phyloP scores from a whole-genome alignment of 2,888 invertebrate species.

The Drosophila pseudotakahashii region DNA sequence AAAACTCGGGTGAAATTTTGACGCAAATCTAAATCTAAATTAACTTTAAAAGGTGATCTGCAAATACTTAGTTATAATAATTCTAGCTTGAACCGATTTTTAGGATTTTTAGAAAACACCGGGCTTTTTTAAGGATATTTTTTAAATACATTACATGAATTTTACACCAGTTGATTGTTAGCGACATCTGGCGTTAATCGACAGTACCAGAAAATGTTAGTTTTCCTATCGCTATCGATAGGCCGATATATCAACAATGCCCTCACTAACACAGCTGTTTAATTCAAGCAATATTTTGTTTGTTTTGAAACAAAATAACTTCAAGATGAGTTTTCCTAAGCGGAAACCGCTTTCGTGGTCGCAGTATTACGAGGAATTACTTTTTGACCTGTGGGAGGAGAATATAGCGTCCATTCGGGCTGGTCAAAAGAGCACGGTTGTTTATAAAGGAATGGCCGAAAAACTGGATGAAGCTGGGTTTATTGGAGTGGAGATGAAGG shows the following conservation, averaged over 20 bases:
- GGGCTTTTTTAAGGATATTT: too few species aligned
- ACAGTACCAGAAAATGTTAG: neutral
- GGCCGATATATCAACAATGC: neutral
- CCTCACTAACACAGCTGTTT: neutral
- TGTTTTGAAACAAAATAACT: neutral
- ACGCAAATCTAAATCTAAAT: too few species aligned
- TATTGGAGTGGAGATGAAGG: neutral
- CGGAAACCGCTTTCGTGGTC: conserved; percentile 2
- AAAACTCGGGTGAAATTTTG: too few species aligned
- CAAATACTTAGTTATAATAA: too few species aligned
- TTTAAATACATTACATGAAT: neutral
- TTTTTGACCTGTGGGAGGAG: conserved; percentile 1
- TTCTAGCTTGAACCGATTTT: too few species aligned
- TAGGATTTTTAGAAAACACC: too few species aligned
- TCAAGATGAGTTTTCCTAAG: neutral
- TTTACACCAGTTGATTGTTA: neutral
- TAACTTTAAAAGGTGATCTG: too few species aligned
- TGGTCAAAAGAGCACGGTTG: neutral
- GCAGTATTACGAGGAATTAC: neutral
- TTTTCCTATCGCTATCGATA: neutral
- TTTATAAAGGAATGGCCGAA: neutral
- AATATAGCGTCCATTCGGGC: neutral
- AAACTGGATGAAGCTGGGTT: neutral
- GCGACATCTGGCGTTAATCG: neutral
- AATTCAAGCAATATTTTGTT: neutral